These are phyloP conservation scores for Hippoglossus stenolepis DNA, from an alignment of 2,113 vertebrate species.

Conservation along the genomic window DNA sequence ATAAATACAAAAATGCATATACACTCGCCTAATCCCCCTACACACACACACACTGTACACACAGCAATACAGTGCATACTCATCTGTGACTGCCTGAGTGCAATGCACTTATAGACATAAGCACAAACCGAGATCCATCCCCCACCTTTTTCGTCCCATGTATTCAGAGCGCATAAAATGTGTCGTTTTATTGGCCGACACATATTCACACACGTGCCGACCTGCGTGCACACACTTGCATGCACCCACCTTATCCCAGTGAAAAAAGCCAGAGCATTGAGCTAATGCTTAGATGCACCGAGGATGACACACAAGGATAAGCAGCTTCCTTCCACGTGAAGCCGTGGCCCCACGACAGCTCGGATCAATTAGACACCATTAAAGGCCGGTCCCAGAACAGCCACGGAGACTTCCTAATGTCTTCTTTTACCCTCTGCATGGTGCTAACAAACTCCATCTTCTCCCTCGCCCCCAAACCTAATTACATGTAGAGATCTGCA, in stretches of 20 bases:
- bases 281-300: conserved; percentile 28
- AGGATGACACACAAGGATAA: conserved; percentile 59
- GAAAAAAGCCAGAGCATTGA: conserved; percentile 36
- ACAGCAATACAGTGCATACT: conserved; percentile 12
- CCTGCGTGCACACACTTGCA: conserved; percentile 26
- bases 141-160: conserved; percentile 23
- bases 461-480: conserved; percentile 57
- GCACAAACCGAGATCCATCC: conserved; percentile 20
- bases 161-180: conserved; percentile 10
- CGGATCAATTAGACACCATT: conserved; percentile 79
- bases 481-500: conserved; percentile 79
- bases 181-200: conserved; percentile 33
- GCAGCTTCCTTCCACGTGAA: conserved; percentile 61
- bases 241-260: conserved; percentile 10
- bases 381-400: conserved; percentile 70
- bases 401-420: conserved; percentile 68
- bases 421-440: conserved; percentile 57
- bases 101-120: conserved; percentile 22
- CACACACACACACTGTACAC: conserved; percentile 16
- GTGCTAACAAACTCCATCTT: conserved; percentile 54
- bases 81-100: conserved; percentile 30
- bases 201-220: conserved; percentile 1
- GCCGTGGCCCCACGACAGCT: conserved; percentile 62
- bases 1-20: conserved; percentile 43
- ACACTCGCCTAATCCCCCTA: conserved; percentile 7